Base-by-base conservation (phyloP, 1,140 invertebrate genomes). In the Brachionus plicatilis region DNA sequence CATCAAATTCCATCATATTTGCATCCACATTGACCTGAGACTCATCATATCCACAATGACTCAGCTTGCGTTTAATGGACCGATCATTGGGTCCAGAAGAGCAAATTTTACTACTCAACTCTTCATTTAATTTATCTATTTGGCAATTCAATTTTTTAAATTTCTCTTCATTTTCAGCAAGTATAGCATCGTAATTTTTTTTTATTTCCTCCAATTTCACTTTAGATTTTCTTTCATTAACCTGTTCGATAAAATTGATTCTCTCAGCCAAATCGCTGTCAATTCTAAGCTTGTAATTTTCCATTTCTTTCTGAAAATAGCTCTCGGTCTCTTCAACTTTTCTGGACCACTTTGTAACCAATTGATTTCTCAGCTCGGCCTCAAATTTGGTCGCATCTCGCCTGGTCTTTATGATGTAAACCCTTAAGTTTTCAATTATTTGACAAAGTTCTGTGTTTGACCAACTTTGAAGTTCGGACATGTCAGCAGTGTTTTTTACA, bases 221-320 rank as follows among this genome's bases (percentile, higher is more conserved):
- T 50, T 37, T 24, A 53, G 3, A 53, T 17, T 76, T 76, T 50
- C 72, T 47, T 27, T 76, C 72, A 29, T 76, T 47, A 11, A 76
- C 41, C 20, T 47, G 20, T 50, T 76, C 72, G 11, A 76, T 76
- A 29, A 76, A 50, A 50, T 76, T 29, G 2, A 76, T 50, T 27
- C 72, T 24, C 45, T 76, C 72, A 4, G 27, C 27, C 17, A 50
- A 50, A 76, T 76, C 45, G 6, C 50, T 14, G 17, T 82, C 79
- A 9, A 65, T 14, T 14, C 53, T 43, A 3, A 24, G 17, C 24
- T 82, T 60, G 41, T 65, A 68, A 60, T 65, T 47, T 43, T 82
- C 20, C 53, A 82, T 60, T 47, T 82, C 79, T 65, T 82, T 82
- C 65, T 82, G 79, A 65, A 24, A 60, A 68, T 82, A 43, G 3